Base-by-base conservation (phyloP, 2,113 vertebrate species). In the Madoqua kirkii region DNA sequence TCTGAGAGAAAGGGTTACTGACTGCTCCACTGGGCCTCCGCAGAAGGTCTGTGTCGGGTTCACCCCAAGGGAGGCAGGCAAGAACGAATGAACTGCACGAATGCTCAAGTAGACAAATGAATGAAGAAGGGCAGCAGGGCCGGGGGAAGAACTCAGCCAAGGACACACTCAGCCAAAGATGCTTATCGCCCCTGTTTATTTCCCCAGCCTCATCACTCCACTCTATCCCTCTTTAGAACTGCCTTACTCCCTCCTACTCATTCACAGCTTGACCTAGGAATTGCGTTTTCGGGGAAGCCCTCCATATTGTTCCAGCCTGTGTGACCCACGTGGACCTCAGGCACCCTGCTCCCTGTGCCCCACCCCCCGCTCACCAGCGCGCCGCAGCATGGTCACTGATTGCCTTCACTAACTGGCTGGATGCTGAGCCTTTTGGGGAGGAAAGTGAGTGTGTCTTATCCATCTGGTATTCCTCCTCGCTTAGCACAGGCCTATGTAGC, bases 231-330 rank as follows among this genome's bases (percentile, higher is more conserved):
- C 25, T 83, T 55, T 19, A 10, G 25, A 27, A 54, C 29, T 16
- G 19, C 60, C 64, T 92, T 54, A 27, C 62, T 52, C 29, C 71
- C 52, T 85, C 71, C 82, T 16, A 14, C 48, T 48, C 83, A 45
- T 16, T 48, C 36, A 27, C 40, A 52, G 12, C n/a, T 3, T 1
- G 7, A 40, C 40, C 5, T 0, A 43, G 27, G n/a, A 2, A 11
- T 36, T 50, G 27, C 54, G 45, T 82, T 91, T 50, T 96, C 62
- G 55, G 45, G 82, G 82, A 93, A 97, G 86, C 25, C 60, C 67
- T 59, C 91, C 43, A 0, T 25, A 29, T 50, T 14, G 6, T 43
- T 48, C 50, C 33, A 62, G 43, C 19, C 91, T 16, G 2, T 29
- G 8, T 13, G 19, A 15, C 48, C 52, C 4, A 10, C 0, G 4